Base-by-base conservation (phyloP, 2,888 invertebrate genomes). In the Argynnis bischoffii region DNA sequence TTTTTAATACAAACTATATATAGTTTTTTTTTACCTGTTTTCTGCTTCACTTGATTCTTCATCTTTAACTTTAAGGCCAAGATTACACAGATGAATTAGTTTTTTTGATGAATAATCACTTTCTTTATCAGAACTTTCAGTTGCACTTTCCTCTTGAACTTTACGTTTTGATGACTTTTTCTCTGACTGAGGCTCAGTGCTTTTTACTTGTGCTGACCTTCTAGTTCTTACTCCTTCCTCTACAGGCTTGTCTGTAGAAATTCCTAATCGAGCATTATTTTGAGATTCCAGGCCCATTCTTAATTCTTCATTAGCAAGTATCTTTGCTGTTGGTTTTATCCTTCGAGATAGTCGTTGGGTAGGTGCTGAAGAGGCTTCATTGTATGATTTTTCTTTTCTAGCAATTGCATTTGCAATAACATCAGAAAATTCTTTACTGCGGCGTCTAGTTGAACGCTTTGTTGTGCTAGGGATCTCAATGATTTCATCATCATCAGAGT, bases 321-420 rank as follows among this genome's bases (percentile, higher is more conserved):
- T 93, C 82, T 95, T 95, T 8, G 94, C 93, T 3, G 95, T 95
- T 8, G 95, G 95, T 79, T 95, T 95, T 64, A 95, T 94, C 65
- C 94, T 92, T 5, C 95, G 90, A 0, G 89, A 88, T 11, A 86
- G 72, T 16, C 91, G 77, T 66, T 87, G 87, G 2, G 84, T 79
- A 3, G 86, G 80, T 3, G 77, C 72, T 15, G 89, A 84, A 55
- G 74, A 78, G 5, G 89, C 79, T 75, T 93, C 93, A 76, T 94
- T 94, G 76, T 95, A 95, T 0, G 94, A 94, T 75, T 95, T 96
- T 80, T 96, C 95, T 80, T 96, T 96, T 15, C 95, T 91, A 0
- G 95, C 95, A 76, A 96, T 96, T 13, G 96, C 95, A 83, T 94
- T 95, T 71, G 95, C 95, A 26, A 96, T 83, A 46, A 95, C 93